Conservation (phyloP, 2,888 invertebrate species). For the Tenthredo notha region DNA sequence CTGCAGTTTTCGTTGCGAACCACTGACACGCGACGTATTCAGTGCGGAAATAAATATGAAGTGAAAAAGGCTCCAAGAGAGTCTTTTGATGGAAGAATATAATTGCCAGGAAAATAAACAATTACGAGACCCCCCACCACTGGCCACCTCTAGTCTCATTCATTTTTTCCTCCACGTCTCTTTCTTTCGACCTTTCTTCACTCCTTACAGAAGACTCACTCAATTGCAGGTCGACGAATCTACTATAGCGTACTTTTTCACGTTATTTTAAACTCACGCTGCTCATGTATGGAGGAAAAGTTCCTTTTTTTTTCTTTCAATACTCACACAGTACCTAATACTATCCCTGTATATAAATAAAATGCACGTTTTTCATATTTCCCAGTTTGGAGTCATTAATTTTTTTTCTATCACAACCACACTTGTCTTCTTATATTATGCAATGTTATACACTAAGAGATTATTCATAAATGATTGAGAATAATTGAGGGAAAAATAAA, state of each 20-base stretch:
- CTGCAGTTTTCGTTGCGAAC: conserved; percentile 1
- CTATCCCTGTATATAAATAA: neutral
- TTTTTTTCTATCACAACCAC: conserved; percentile 2
- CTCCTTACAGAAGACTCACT: conserved; percentile 66
- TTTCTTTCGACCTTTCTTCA: conserved; percentile 39
- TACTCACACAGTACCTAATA: neutral
- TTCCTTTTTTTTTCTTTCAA: neutral
- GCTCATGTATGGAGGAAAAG: neutral
- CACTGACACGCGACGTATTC: conserved; percentile 46
- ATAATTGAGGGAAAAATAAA: neutral
- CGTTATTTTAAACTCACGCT: conserved; percentile 12
- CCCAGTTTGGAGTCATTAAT: neutral
- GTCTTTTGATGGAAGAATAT: conserved; percentile 75
- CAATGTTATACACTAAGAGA: neutral
- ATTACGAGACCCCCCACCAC: conserved; percentile 67
- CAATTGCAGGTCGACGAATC: conserved; percentile 75
- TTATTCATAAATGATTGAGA: too few relatives aligned
- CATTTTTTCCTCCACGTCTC: conserved; percentile 12
- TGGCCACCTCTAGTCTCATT: conserved; percentile 32
- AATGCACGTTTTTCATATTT: neutral
- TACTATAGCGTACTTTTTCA: conserved; percentile 63
- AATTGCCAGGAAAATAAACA: conserved; percentile 77
- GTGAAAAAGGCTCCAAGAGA: conserved; percentile 69
- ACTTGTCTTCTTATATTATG: neutral
- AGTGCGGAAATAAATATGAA: conserved; percentile 70